Percentiles rank a stretch among this genome's conserved stretches.
phyloP scores from a whole-genome alignment of 1,140 invertebrate genomes.

The Rhyacophila brunnea region DNA sequence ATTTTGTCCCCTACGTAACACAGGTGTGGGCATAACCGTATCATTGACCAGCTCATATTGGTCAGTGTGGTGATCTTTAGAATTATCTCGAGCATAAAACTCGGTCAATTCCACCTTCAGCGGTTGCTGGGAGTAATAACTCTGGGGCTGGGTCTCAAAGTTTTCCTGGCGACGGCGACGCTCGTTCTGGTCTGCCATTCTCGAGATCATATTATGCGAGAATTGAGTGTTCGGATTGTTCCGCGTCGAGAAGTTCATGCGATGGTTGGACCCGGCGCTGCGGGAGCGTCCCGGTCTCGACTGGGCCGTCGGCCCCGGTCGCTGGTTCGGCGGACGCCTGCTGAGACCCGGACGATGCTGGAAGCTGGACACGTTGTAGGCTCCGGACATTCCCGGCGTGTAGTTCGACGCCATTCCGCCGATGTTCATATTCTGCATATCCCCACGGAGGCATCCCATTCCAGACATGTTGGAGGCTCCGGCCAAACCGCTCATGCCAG shows the following conservation, averaged over 20 bases:
- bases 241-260: constrained; percentile 48
- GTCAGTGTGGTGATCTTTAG: constrained; percentile 63
- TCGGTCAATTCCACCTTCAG: constrained; percentile 61
- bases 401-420: constrained; percentile 54
- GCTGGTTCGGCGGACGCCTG: constrained; percentile 49
- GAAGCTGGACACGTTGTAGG: constrained; percentile 53
- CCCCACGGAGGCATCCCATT: constrained; percentile 48
- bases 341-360: constrained; percentile 52
- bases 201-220: constrained; percentile 51
- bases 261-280: constrained; percentile 46
- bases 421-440: constrained; percentile 47
- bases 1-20: constrained; percentile 62
- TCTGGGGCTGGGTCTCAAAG: constrained; percentile 51
- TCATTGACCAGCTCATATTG: constrained; percentile 63
- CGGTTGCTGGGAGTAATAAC: constrained; percentile 54
- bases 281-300: constrained; percentile 49
- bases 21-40: constrained; percentile 51
- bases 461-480: constrained; percentile 49
- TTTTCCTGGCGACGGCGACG: constrained; percentile 52
- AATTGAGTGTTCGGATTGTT: constrained; percentile 52
- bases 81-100: constrained; percentile 64
- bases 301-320: constrained; percentile 50
- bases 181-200: constrained; percentile 53
- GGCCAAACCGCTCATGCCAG: constrained; percentile 49
- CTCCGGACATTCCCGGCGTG: constrained; percentile 49